phyloP scores from a whole-genome alignment of 2,797 vertebrate species.

The Corythornis leucogaster region DNA sequence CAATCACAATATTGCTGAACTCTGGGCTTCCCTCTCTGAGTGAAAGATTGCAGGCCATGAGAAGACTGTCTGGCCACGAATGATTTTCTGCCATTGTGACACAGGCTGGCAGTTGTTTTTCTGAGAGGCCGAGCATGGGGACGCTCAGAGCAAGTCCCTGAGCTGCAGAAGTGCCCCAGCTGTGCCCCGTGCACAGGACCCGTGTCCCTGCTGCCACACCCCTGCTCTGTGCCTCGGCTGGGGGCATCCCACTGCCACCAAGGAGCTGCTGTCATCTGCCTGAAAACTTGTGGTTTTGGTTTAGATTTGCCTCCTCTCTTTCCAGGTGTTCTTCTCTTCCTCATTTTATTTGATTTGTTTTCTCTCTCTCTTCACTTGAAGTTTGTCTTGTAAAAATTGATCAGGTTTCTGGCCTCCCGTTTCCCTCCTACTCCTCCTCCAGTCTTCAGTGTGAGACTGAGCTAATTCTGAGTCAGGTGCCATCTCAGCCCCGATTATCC shows the following conservation, averaged over 20 bases:
- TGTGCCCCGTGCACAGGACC: fast-evolving
- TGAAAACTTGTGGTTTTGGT: background rate
- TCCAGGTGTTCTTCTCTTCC: background rate
- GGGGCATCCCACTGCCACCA: background rate
- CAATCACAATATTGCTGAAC: background rate
- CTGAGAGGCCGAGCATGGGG: background rate
- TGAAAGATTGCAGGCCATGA: background rate
- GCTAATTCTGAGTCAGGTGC: constrained; percentile 48
- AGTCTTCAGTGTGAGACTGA: constrained; percentile 24
- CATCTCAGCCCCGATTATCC: background rate
- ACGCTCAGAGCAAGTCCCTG: fast-evolving
- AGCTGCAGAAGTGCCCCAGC: fast-evolving
- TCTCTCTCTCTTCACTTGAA: constrained; percentile 2
- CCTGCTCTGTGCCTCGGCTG: background rate
- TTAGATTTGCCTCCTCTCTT: background rate
- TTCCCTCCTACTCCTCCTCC: constrained; percentile 42
- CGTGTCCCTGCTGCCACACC: fast-evolving
- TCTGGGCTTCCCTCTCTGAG: background rate
- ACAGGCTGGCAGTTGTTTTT: background rate
- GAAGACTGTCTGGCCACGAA: background rate
- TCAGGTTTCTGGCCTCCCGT: constrained; percentile 26
- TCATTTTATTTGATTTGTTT: background rate
- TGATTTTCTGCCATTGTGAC: background rate
- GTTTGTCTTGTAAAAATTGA: background rate
- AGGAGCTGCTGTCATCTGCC: background rate